Evolutionary conservation across 2,113 vertebrate genomes (phyloP).

Genomic region (Anolis sagrei): DNA sequence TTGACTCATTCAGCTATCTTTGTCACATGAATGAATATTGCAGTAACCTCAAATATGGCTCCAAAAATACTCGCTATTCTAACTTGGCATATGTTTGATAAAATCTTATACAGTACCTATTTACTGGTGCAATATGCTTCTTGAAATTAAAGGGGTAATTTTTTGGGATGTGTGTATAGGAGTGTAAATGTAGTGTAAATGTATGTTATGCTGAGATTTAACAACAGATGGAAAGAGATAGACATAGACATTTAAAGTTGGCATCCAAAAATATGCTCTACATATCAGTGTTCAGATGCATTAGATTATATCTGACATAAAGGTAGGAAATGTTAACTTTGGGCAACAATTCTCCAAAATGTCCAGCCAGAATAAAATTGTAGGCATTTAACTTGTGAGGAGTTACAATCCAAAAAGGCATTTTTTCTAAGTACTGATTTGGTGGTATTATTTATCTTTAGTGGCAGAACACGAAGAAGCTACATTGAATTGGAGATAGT

Average conservation of each 20-base stretch:
- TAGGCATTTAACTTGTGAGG: no score
- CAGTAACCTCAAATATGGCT: not conserved
- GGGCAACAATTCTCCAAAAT: no score
- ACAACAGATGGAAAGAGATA: not conserved
- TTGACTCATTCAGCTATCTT: not conserved
- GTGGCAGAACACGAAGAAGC: slow-evolving; percentile 38
- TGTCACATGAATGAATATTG: not conserved
- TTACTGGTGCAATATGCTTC: not conserved
- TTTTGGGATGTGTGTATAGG: not conserved
- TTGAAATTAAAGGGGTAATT: not conserved
- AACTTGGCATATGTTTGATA: not conserved
- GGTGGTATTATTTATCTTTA: not conserved
- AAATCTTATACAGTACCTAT: not conserved
- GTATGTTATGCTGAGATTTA: not conserved
- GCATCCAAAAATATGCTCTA: slow-evolving; percentile 10
- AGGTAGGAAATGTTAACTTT: no score
- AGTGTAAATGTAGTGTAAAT: not conserved
- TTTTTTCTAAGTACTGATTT: no score
- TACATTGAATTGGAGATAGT: slow-evolving; percentile 42
- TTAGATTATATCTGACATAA: slow-evolving; percentile 31
- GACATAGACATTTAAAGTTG: not conserved
- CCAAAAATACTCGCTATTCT: not conserved
- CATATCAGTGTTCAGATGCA: slow-evolving; percentile 39
- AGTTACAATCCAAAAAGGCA: no score
- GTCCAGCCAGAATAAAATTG: no score